Evolutionary conservation across 2,888 invertebrate species (phyloP), one percentile per base, ranked within the genome.

Genomic region (Acrocyrtus sp.): DNA sequence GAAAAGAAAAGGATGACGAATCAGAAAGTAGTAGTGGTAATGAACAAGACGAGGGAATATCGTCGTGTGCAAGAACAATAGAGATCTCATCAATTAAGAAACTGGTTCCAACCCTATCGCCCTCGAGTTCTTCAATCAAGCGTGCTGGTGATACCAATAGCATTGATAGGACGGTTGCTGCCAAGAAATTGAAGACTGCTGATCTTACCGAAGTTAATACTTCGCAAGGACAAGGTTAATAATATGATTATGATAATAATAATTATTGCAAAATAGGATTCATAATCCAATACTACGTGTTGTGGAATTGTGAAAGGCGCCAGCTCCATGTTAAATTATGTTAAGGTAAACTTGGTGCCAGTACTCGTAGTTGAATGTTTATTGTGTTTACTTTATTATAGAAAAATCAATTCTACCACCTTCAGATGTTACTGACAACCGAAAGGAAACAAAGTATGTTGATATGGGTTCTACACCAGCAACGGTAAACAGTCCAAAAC

Each of bases 1-100:
- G 75, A 8, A 79, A 77, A 56, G 78, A 78, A 26, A 77, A 78
- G 5, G 81, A 81, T 45, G 63, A 74, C 10, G 75, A 76, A 43
- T 66, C 74, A 19, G 51, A 69, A 48, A 53, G 66, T 48, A 60
- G 53, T 22, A 63, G 58, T 26, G 58, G 60, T 21, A 43, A 72
- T 58, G 72, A 75, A 61, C 45, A 76, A 73, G 76, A 69, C 51
- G 75, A 66, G 41, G 69, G 53, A 57, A 67, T 47, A 0, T 70
- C 73, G 1, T 76, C 74, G 0, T 72, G 72, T 67, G 75, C 77
- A 6, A 72, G 78, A 65, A 78, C 78, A n/a, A 78, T 75, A 66
- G 75, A 70, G 51, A 72, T 72, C 66, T 72, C 72, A 12, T 72
- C 72, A 43, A 66, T 72, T 22, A 72, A 67, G 29, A 72, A 72